Evolutionary conservation across 2,797 vertebrate species (phyloP).

Genomic region (Acridotheres tristis): DNA sequence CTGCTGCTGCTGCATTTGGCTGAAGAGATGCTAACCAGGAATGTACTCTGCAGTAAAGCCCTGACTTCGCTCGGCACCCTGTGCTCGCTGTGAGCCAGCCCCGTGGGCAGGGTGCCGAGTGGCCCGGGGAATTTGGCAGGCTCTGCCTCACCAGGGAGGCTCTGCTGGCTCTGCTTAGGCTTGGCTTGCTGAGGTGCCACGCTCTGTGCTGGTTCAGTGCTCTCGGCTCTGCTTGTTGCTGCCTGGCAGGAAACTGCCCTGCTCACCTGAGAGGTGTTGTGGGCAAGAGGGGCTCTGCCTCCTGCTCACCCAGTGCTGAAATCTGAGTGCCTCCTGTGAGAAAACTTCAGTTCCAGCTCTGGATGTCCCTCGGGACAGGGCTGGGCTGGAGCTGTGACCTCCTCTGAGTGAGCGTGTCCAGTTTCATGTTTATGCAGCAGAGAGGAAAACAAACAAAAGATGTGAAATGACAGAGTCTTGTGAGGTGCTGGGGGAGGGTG

Average conservation of each 20-base stretch:
- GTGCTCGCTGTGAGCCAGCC: neutral
- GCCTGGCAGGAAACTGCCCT: neutral
- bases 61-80: neutral
- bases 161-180: neutral
- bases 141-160: neutral
- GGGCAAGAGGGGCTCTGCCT: neutral
- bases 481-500: neutral
- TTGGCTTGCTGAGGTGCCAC: neutral
- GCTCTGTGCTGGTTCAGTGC: neutral
- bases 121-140: neutral
- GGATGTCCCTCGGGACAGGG: neutral
- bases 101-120: neutral
- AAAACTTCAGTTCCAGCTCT: neutral
- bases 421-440: slow-evolving; percentile 57
- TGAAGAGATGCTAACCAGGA: neutral
- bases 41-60: neutral
- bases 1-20: neutral
- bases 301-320: neutral
- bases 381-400: neutral
- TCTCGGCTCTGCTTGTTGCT: neutral
- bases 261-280: neutral
- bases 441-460: slow-evolving; percentile 39
- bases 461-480: slow-evolving; percentile 27
- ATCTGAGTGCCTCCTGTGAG: neutral
- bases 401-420: slow-evolving; percentile 25